A percentile compares a stretch with the other conserved stretches of the same genome.
Evolutionary conservation across 2,888 invertebrate genomes (phyloP).

Genomic region (Thymelicus lineola): DNA sequence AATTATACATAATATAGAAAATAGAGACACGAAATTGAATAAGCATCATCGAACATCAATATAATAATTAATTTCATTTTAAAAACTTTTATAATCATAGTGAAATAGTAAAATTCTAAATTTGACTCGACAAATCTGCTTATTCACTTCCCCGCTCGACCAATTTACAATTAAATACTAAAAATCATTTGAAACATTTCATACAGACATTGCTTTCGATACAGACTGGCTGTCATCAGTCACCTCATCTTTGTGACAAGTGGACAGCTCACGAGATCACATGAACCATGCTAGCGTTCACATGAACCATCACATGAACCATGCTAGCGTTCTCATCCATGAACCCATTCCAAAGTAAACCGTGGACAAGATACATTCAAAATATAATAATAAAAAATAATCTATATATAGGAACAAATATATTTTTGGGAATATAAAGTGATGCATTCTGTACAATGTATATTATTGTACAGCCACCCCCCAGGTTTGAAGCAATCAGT

Average conservation of each 20-base stretch:
- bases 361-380: slow-evolving; percentile 26
- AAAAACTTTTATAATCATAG: too few relatives aligned
- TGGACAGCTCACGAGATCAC: slow-evolving; percentile 46
- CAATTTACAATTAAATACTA: slow-evolving; percentile 53
- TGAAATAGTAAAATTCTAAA: slow-evolving; percentile 9
- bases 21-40: slow-evolving; percentile 34
- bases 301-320: slow-evolving; percentile 41
- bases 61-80: too few relatives aligned
- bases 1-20: slow-evolving; percentile 36
- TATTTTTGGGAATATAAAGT: slow-evolving; percentile 36
- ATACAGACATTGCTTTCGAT: slow-evolving; percentile 42
- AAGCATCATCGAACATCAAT: slow-evolving; percentile 1
- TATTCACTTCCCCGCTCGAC: slow-evolving; percentile 43
- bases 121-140: slow-evolving; percentile 8
- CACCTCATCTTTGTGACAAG: slow-evolving; percentile 40
- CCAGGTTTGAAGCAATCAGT: slow-evolving; percentile 22
- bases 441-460: slow-evolving; percentile 24
- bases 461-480: slow-evolving; percentile 33
- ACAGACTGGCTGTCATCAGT: slow-evolving; percentile 39
- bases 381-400: slow-evolving; percentile 41
- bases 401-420: slow-evolving; percentile 48
- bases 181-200: slow-evolving; percentile 54
- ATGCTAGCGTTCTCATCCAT: slow-evolving; percentile 38
- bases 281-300: slow-evolving; percentile 38
- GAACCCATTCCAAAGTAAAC: slow-evolving; percentile 42